Conservation (phyloP, 2,888 invertebrate genomes). For the Colletes collaris region DNA sequence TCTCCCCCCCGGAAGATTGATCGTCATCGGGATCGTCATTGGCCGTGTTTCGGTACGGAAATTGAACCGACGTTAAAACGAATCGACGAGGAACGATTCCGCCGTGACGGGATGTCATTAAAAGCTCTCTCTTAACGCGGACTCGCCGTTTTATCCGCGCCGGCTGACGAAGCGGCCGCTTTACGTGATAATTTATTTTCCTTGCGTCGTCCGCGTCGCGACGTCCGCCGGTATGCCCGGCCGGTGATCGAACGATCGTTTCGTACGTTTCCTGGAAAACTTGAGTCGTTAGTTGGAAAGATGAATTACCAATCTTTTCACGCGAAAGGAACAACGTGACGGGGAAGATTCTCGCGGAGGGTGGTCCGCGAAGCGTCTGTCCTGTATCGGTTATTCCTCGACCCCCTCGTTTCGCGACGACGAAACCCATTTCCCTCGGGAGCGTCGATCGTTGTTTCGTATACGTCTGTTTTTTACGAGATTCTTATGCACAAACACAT, state of each 20-base stretch:
- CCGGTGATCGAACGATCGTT: conserved; percentile 15
- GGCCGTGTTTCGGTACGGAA: conserved; percentile 18
- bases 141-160: neutral
- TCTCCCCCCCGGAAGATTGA: conserved; percentile 8
- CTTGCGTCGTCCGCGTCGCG: conserved; percentile 1
- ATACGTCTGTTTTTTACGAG: conserved; percentile 39
- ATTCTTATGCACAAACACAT: conserved; percentile 26
- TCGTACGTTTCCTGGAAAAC: conserved; percentile 15
- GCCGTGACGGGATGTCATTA: conserved; percentile 18
- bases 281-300: conserved; percentile 25
- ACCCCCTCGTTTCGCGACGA: conserved; percentile 4
- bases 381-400: conserved; percentile 3
- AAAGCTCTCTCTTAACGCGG: conserved; percentile 1
- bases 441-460: conserved; percentile 16
- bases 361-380: neutral
- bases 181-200: conserved; percentile 44
- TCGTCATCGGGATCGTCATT: conserved; percentile 32
- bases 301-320: conserved; percentile 18
- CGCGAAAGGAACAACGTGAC: neutral
- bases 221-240: neutral
- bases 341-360: neutral
- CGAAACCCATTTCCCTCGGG: neutral
- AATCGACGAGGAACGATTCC: conserved; percentile 13
- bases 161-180: neutral
- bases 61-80: conserved; percentile 27